Evolutionary conservation across 2,797 vertebrate genomes (phyloP).

Genomic region (Trachops cirrhosus): DNA sequence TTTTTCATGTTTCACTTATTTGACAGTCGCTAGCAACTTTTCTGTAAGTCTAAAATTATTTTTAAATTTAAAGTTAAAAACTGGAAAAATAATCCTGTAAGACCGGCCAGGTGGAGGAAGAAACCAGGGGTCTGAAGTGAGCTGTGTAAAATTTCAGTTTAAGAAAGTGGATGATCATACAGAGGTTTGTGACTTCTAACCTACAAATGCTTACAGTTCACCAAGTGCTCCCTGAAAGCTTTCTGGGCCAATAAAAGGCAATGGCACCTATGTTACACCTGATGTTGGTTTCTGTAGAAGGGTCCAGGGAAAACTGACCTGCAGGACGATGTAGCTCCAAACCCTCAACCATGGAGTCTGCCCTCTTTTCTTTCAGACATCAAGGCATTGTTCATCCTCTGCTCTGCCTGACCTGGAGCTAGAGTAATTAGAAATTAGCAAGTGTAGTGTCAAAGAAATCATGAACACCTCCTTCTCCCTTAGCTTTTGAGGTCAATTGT

Average conservation of each 20-base stretch:
- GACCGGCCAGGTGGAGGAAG: background rate
- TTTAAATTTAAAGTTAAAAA: constrained; percentile 9
- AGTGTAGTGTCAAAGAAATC: background rate
- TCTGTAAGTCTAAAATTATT: background rate
- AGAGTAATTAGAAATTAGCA: background rate
- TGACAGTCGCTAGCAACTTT: background rate
- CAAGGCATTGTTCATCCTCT: background rate
- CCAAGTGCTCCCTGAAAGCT: background rate
- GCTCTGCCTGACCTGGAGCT: background rate
- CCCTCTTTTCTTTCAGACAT: background rate
- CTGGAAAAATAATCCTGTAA: background rate
- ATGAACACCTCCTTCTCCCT: background rate
- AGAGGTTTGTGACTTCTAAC: background rate
- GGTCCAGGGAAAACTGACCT: background rate
- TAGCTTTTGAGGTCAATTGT: background rate
- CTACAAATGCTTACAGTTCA: background rate
- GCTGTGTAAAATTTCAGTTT: background rate
- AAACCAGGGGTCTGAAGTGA: background rate
- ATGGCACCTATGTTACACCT: rapidly evolving
- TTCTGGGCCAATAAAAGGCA: background rate
- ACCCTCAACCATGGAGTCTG: background rate
- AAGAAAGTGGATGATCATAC: background rate
- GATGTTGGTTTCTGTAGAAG: background rate
- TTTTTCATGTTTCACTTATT: constrained; percentile 38
- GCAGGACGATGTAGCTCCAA: background rate